phyloP scores from a whole-genome alignment of 2,113 vertebrate species.

The Pseudonaja textilis region DNA sequence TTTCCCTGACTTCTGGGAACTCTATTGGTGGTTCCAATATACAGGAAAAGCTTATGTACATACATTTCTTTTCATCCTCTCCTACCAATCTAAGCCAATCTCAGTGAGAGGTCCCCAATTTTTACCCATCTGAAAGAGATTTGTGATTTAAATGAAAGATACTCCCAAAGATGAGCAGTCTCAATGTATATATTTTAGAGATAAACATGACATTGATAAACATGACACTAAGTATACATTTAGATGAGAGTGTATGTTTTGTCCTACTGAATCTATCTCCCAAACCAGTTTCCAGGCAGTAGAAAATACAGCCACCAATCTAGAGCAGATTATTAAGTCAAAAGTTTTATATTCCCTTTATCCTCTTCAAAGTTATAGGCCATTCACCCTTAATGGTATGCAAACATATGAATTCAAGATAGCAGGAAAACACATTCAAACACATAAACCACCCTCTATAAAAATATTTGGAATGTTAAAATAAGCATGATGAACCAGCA shows the following conservation, averaged over 20 bases:
- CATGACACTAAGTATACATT: background rate
- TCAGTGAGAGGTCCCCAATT: background rate
- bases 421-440: background rate
- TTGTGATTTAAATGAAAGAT: background rate
- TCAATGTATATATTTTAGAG: background rate
- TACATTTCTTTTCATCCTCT: background rate
- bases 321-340: constrained; percentile 36
- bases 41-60: background rate
- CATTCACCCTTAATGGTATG: background rate
- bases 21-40: background rate
- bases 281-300: constrained; percentile 50
- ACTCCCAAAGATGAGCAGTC: background rate
- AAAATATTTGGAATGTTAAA: background rate
- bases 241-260: constrained; percentile 57
- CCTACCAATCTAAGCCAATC: background rate
- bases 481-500: background rate
- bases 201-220: background rate
- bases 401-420: background rate
- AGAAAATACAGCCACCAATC: constrained; percentile 52
- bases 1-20: background rate
- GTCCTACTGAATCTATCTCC: constrained; percentile 42
- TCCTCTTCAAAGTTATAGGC: background rate
- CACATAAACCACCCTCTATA: background rate
- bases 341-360: background rate
- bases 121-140: background rate